Evolutionary conservation across 2,113 vertebrate species (phyloP).

Genomic region (Bombycilla garrulus): DNA sequence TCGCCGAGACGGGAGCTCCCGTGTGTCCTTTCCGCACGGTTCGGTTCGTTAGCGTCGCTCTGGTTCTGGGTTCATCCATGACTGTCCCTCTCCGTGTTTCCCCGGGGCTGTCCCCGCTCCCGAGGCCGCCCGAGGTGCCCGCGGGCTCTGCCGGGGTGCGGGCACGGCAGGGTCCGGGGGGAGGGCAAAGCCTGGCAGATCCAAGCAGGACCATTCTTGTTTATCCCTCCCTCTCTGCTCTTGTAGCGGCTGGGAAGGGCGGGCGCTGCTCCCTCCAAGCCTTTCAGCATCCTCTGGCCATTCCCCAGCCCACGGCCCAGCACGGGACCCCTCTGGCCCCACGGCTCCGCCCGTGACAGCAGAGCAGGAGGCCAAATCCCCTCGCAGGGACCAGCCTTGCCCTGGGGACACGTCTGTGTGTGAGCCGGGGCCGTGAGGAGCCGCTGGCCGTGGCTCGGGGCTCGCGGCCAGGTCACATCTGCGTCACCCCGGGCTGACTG

Average conservation of each 20-base stretch:
- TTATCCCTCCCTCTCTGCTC: background rate
- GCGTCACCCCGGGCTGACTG: background rate
- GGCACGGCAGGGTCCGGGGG: accelerated
- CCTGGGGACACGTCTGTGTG: accelerated
- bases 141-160: accelerated
- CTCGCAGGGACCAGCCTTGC: background rate
- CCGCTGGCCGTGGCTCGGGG: accelerated
- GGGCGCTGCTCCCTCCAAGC: background rate
- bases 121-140: accelerated
- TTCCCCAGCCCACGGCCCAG: background rate
- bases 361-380: background rate
- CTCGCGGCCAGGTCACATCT: background rate
- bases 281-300: background rate
- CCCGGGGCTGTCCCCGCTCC: accelerated
- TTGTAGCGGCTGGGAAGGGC: background rate
- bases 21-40: accelerated
- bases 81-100: background rate
- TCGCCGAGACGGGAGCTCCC: background rate
- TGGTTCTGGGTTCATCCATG: background rate
- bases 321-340: accelerated
- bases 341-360: accelerated
- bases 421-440: background rate
- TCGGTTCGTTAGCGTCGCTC: background rate
- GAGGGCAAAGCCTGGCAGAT: background rate
- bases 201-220: background rate